Base-by-base conservation (phyloP, 2,888 invertebrate genomes). In the Synanthedon vespiformis region DNA sequence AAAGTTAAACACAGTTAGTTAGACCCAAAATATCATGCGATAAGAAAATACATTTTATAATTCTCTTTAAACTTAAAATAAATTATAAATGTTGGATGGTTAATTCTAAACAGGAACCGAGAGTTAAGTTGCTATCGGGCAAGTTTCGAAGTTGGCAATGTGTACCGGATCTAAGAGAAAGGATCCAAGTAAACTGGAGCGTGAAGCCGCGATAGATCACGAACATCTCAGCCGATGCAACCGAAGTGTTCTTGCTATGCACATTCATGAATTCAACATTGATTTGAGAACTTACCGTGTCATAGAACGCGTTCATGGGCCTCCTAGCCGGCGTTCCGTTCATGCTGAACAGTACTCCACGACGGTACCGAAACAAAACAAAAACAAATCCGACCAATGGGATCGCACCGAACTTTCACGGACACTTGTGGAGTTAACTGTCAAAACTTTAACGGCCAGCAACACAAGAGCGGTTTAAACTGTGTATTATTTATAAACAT, bases 281-380 rank as follows among this genome's bases (percentile, higher is more conserved):
- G 13, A 12, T 44, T n/a, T n/a, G 18, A 2, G 16, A 16, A 48
- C 48, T 77, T 71, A 84, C 86, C 80, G 75, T 76, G 68, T 86
- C 87, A 59, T 83, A 85, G 68, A 86, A 87, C 61, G 85, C 84
- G 67, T 76, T 86, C 71, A 84, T 86, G 48, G 86, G 83, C 66
- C 80, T 81, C 63, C 87, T 77, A 54, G 81, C 68, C 61, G 86
- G 86, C 61, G 84, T 83, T 63, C 85, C 87, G 79, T 86, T 87
- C 86, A 87, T 87, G 71, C 70, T 77, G 77, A 67, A 63, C 67
- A 70, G 61, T 67, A 67, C 59, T 56, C 56, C 59, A 60, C 60
- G 27, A 34, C 34, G 10, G 27, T 10, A 34, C 34, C 34, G 53
- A 57, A 59, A 60, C 59, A 57, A 54, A 64, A 74, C 70, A 70